phyloP scores from a whole-genome alignment of 2,797 vertebrate species.

The Cryptoprocta ferox region DNA sequence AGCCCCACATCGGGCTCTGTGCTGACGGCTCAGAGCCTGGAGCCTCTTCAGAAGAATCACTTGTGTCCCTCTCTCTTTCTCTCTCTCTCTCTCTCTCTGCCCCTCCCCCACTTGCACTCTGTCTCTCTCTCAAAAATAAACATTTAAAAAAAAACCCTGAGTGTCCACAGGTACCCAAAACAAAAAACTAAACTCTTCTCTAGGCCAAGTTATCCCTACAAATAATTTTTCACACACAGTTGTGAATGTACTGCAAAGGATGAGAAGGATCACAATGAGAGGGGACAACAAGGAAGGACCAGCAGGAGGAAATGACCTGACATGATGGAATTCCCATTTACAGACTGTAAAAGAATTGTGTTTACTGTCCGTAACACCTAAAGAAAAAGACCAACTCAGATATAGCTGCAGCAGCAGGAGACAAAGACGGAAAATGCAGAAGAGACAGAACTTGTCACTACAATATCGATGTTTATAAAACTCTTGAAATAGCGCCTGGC shows the following conservation, averaged over 20 bases:
- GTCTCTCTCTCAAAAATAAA: too few relatives aligned
- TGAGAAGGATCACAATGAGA: background rate
- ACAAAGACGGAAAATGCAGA: background rate
- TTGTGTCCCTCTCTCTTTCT: too few relatives aligned
- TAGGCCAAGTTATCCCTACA: background rate
- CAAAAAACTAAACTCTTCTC: background rate
- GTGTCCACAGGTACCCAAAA: background rate
- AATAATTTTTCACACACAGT: background rate
- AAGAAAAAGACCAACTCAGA: background rate
- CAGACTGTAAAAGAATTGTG: background rate
- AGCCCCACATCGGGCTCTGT: too few relatives aligned
- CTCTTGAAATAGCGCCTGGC: background rate
- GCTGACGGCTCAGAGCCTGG: too few relatives aligned
- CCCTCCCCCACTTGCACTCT: too few relatives aligned
- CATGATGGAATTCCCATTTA: background rate
- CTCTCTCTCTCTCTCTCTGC: too few relatives aligned
- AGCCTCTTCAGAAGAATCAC: too few relatives aligned
- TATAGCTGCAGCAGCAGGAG: background rate
- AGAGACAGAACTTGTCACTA: background rate
- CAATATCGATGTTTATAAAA: conserved; percentile 10
- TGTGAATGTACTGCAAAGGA: background rate
- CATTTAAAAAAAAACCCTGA: background rate
- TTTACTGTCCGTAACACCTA: background rate
- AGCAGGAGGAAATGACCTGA: background rate
- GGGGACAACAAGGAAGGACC: background rate